Conservation (phyloP, 1,140 invertebrate genomes). For the Pygmarrhopalites habei region DNA sequence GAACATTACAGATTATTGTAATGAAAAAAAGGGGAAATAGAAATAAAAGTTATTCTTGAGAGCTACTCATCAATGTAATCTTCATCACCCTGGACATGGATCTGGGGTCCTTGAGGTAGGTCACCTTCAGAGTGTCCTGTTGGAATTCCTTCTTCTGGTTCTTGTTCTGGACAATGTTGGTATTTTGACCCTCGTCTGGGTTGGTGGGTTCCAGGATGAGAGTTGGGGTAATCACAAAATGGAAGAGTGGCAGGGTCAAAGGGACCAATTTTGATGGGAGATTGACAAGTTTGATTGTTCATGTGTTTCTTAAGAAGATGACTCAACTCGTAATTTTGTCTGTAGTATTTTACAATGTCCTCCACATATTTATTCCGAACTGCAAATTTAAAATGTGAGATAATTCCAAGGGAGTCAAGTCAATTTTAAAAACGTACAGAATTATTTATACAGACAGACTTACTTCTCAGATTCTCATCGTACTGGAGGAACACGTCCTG, state of each 20-base stretch:
- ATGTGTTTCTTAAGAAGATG: slow-evolving; percentile 25
- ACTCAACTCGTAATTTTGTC: slow-evolving; percentile 31
- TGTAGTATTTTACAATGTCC: slow-evolving; percentile 13
- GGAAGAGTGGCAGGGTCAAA: neutral
- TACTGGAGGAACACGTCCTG: slow-evolving; percentile 26
- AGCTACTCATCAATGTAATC: neutral
- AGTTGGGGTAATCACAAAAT: neutral
- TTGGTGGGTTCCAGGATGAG: neutral
- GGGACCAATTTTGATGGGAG: neutral
- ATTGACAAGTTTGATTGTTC: neutral
- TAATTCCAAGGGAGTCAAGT: neutral
- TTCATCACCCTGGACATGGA: neutral
- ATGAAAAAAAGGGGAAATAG: no score
- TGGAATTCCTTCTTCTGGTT: no score
- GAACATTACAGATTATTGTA: no score
- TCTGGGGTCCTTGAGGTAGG: neutral
- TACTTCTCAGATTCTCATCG: slow-evolving; percentile 25
- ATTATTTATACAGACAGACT: neutral
- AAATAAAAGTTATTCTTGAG: no score
- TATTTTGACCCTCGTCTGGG: neutral
- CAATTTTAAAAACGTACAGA: neutral
- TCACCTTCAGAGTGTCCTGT: no score
- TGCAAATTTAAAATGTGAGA: slow-evolving; percentile 10
- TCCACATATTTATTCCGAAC: slow-evolving; percentile 23
- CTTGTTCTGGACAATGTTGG: neutral